These are phyloP conservation scores for Borostomias antarcticus DNA, from an alignment of 2,797 vertebrate species.

Conservation along the genomic window DNA sequence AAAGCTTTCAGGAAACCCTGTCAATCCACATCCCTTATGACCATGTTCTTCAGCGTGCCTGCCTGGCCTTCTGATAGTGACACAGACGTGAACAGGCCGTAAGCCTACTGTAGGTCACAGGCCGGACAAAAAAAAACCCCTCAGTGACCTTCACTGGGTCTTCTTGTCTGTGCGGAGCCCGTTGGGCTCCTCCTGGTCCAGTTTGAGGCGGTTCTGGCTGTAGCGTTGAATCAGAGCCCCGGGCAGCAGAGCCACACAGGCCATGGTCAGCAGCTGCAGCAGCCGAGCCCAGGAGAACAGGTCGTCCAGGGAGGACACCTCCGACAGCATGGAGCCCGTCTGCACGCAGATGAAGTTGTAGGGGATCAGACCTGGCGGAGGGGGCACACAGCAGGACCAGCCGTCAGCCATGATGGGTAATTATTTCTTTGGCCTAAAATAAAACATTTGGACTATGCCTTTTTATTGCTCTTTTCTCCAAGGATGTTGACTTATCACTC, in stretches of 20 bases:
- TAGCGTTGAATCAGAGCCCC: slow-evolving; percentile 86
- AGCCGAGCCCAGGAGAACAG: slow-evolving; percentile 89
- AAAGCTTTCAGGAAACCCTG: slow-evolving; percentile 19
- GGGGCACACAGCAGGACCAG: background rate
- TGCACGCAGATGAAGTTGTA: slow-evolving; percentile 99
- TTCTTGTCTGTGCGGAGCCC: slow-evolving; percentile 73
- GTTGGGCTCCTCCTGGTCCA: slow-evolving; percentile 59
- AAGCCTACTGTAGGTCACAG: too few species aligned
- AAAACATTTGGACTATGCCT: too few species aligned
- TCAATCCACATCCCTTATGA: slow-evolving; percentile 4
- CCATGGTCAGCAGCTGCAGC: slow-evolving; percentile 88
- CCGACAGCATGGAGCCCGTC: slow-evolving; percentile 91
- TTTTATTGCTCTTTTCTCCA: too few species aligned
- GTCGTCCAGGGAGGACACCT: slow-evolving; percentile 89
- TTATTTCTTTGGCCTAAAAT: too few species aligned
- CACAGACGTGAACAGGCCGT: too few species aligned
- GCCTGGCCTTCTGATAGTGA: background rate
- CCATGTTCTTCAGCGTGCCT: background rate
- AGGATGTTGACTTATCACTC: too few species aligned
- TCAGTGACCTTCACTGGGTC: slow-evolving; percentile 70
- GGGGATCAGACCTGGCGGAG: slow-evolving; percentile 72
- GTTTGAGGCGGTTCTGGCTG: slow-evolving; percentile 76
- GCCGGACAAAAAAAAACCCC: background rate
- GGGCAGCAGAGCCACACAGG: slow-evolving; percentile 86
- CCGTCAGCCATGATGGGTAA: too few species aligned